phyloP scores from a whole-genome alignment of 2,113 vertebrate genomes.

The Delphinapterus leucas region DNA sequence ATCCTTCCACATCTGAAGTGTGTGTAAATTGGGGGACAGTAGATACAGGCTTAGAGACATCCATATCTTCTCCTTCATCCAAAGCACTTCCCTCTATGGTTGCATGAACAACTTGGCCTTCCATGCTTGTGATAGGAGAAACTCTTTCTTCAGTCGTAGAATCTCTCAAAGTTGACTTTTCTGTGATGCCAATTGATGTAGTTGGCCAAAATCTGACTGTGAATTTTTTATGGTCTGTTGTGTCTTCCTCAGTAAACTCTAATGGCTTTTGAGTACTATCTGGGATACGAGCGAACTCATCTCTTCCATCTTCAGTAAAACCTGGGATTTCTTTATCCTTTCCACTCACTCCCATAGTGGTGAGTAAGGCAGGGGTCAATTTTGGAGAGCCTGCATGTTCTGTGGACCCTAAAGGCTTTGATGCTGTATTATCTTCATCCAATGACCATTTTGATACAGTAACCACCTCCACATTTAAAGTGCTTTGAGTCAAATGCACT shows the following conservation, averaged over 20 bases:
- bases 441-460: constrained; percentile 70
- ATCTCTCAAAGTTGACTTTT: constrained; percentile 25
- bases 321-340: constrained; percentile 10
- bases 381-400: neutral
- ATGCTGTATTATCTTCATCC: constrained; percentile 61
- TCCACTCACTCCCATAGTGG: neutral
- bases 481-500: constrained; percentile 33
- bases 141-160: constrained; percentile 29
- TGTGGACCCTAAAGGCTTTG: constrained; percentile 27
- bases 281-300: constrained; percentile 39
- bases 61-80: constrained; percentile 50
- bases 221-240: constrained; percentile 38
- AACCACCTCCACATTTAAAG: constrained; percentile 60
- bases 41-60: constrained; percentile 39
- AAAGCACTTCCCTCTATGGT: constrained; percentile 70
- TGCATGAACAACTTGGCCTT: neutral
- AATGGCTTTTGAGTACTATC: neutral
- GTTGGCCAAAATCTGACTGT: constrained; percentile 28
- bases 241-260: constrained; percentile 26
- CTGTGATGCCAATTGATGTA: neutral
- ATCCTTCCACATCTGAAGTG: constrained; percentile 73
- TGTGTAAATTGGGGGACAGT: neutral
- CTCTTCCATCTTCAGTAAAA: constrained; percentile 54
- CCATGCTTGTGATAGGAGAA: neutral
- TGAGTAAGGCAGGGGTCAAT: constrained; percentile 34